These are phyloP conservation scores for Hapalemur alaotrensis DNA, from an alignment of 2,797 vertebrate genomes.

Conservation along the genomic window DNA sequence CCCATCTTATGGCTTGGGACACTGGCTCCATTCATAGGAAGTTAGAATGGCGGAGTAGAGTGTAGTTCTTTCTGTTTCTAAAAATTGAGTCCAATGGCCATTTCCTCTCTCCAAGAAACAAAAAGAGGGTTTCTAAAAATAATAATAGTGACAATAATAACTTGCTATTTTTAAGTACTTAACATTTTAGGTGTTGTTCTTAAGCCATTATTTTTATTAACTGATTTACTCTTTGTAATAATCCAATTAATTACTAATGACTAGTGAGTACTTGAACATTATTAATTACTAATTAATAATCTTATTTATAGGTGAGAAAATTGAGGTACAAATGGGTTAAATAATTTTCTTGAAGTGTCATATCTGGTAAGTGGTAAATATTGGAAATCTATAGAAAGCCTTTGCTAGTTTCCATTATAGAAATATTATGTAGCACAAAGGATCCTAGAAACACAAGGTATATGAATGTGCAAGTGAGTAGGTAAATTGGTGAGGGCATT, in stretches of 20 bases:
- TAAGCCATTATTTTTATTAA: conserved; percentile 5
- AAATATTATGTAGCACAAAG: background rate
- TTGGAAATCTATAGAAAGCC: background rate
- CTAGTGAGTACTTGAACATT: background rate
- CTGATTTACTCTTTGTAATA: background rate
- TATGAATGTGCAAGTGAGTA: background rate
- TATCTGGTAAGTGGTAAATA: background rate
- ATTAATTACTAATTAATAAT: background rate
- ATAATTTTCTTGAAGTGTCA: background rate
- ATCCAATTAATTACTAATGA: background rate
- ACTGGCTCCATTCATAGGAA: background rate
- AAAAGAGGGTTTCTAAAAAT: background rate
- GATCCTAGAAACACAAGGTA: background rate
- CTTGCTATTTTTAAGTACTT: background rate
- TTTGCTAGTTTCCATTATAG: background rate
- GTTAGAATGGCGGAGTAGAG: background rate
- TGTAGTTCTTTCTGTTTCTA: background rate
- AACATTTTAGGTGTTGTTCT: background rate
- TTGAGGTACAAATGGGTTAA: background rate
- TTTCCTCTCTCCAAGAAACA: background rate
- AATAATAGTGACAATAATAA: background rate
- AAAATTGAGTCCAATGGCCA: background rate
- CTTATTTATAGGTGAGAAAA: background rate
- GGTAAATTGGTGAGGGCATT: background rate
- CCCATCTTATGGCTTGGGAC: background rate